Conservation (phyloP, 1,140 invertebrate genomes). For the Cotesia typhae region DNA sequence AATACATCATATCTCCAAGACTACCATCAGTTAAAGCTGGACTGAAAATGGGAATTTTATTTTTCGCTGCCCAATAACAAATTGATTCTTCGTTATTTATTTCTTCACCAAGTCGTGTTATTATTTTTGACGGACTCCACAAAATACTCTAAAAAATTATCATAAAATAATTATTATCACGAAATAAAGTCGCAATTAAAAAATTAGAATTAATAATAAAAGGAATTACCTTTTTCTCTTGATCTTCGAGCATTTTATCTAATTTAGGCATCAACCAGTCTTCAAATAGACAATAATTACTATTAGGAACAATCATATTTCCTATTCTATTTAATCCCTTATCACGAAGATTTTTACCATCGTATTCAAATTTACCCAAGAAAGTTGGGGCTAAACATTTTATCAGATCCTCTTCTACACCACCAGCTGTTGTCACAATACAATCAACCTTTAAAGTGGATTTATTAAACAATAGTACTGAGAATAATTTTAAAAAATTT, state of each 20-base stretch:
- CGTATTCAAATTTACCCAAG: slow-evolving; percentile 88
- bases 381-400: slow-evolving; percentile 97
- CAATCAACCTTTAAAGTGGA: slow-evolving; percentile 82
- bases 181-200: neutral
- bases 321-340: slow-evolving; percentile 97
- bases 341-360: slow-evolving; percentile 80
- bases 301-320: slow-evolving; percentile 97
- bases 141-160: slow-evolving; percentile 66
- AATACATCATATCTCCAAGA: slow-evolving; percentile 99
- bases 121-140: slow-evolving; percentile 96
- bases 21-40: slow-evolving; percentile 98
- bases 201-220: slow-evolving; percentile 24
- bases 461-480: neutral
- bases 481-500: no score
- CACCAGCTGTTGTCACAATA: slow-evolving; percentile 97
- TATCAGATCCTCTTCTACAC: slow-evolving; percentile 98
- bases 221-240: slow-evolving; percentile 73
- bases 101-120: slow-evolving; percentile 83
- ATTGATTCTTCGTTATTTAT: slow-evolving; percentile 93
- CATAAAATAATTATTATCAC: neutral
- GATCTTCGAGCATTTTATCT: slow-evolving; percentile 90
- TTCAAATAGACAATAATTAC: slow-evolving; percentile 98
- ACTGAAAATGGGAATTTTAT: slow-evolving; percentile 98
- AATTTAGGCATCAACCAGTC: slow-evolving; percentile 97
- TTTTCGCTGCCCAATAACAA: slow-evolving; percentile 97